phyloP scores from a whole-genome alignment of 2,797 vertebrate genomes.

The Amphiprion clarkii region DNA sequence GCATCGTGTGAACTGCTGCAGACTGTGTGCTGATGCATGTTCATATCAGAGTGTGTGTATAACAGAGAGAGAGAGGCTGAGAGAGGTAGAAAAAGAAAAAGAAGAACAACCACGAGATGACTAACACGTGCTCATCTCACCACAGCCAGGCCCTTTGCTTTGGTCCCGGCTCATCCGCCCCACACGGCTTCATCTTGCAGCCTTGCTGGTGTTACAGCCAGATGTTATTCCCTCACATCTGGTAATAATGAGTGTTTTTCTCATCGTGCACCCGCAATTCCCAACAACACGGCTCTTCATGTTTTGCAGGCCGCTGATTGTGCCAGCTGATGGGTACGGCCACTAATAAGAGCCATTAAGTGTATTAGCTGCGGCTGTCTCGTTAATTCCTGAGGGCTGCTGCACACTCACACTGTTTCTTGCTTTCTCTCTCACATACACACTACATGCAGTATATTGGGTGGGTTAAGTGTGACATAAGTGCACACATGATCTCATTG shows the following conservation, averaged over 20 bases:
- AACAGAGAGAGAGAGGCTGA: neutral
- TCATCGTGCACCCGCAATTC: slow-evolving; percentile 15
- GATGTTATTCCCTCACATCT: slow-evolving; percentile 51
- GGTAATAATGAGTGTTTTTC: slow-evolving; percentile 25
- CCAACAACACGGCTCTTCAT: slow-evolving; percentile 34
- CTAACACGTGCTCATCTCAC: slow-evolving; percentile 10
- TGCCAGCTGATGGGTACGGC: slow-evolving; percentile 8
- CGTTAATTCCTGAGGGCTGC: neutral
- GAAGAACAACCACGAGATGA: slow-evolving; percentile 8
- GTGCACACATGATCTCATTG: slow-evolving; percentile 11
- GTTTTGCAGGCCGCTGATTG: slow-evolving; percentile 1
- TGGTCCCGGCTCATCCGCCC: neutral
- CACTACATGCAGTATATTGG: neutral
- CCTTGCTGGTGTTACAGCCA: slow-evolving; percentile 32
- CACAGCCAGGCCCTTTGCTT: slow-evolving; percentile 20
- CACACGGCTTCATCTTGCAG: neutral
- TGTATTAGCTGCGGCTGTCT: slow-evolving; percentile 16
- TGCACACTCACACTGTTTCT: neutral
- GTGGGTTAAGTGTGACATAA: neutral
- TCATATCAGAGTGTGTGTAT: neutral
- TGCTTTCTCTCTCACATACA: neutral
- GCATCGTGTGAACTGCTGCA: neutral
- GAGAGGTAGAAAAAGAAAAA: slow-evolving; percentile 1
- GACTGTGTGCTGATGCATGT: slow-evolving; percentile 18
- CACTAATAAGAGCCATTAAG: slow-evolving; percentile 41